phyloP scores from a whole-genome alignment of 2,113 vertebrate species.

The Hyla sarda region DNA sequence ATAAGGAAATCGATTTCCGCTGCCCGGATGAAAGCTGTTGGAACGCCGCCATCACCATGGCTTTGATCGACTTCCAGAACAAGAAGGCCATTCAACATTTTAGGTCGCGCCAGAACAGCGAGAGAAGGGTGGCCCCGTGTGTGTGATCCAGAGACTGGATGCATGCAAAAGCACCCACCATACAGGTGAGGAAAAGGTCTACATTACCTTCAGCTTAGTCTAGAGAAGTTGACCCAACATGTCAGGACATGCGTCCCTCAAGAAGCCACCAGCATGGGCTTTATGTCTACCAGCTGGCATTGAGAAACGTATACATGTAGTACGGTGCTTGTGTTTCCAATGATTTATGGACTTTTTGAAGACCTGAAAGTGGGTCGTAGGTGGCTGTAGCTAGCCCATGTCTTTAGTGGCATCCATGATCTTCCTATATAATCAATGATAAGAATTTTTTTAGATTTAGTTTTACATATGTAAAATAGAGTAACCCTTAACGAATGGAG shows the following conservation, averaged over 20 bases:
- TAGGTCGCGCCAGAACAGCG: constrained; percentile 83
- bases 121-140: constrained; percentile 60
- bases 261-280: background rate
- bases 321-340: background rate
- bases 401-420: background rate
- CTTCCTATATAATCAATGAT: background rate
- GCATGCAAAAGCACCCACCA: background rate
- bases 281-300: background rate
- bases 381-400: background rate
- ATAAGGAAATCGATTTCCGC: constrained; percentile 96
- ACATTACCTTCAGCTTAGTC: background rate
- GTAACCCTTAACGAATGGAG: no score
- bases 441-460: no score
- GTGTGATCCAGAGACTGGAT: background rate
- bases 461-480: no score
- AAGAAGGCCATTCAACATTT: constrained; percentile 89
- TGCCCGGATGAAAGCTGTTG: constrained; percentile 89
- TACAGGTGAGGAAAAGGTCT: background rate
- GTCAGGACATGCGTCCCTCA: background rate
- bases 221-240: background rate
- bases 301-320: background rate
- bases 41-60: constrained; percentile 95
- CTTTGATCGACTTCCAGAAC: constrained; percentile 96
- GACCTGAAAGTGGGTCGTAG: background rate
- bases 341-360: background rate